Evolutionary conservation across 2,888 invertebrate genomes (phyloP).

Genomic region (Stenurella melanura): DNA sequence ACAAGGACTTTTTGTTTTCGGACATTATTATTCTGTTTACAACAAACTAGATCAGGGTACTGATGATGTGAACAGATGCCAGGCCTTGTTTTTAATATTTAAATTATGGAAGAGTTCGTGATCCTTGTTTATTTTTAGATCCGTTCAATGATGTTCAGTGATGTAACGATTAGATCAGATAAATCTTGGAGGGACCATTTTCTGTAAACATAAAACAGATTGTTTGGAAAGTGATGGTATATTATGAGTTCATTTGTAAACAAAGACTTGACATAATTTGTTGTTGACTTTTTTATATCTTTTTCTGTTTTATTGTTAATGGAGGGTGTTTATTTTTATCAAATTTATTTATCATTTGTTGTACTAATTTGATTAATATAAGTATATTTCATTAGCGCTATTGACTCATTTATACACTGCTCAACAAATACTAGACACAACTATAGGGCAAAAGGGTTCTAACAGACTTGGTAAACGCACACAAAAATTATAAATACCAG

Average conservation of each 20-base stretch:
- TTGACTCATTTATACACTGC: no score
- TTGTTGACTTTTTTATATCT: background rate
- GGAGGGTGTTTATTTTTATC: no score
- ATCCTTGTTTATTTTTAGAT: slow-evolving; percentile 7
- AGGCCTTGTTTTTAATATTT: slow-evolving; percentile 10
- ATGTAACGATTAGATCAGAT: slow-evolving; percentile 8
- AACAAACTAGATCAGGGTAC: slow-evolving; percentile 13
- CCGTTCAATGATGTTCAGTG: background rate
- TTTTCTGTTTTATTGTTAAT: no score
- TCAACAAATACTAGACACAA: no score
- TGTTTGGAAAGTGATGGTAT: background rate
- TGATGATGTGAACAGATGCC: background rate
- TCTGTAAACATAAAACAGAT: background rate
- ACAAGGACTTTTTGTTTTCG: slow-evolving; percentile 14
- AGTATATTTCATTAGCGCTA: no score
- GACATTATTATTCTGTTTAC: slow-evolving; percentile 12
- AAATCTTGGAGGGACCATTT: background rate
- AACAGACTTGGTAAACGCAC: no score
- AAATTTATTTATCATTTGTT: no score
- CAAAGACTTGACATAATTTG: background rate
- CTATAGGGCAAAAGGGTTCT: no score
- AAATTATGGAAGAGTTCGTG: slow-evolving; percentile 5
- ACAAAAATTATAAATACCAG: no score
- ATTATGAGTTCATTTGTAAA: background rate
- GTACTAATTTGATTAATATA: no score